phyloP scores from a whole-genome alignment of 1,140 invertebrate species.

The Halesus radiatus region DNA sequence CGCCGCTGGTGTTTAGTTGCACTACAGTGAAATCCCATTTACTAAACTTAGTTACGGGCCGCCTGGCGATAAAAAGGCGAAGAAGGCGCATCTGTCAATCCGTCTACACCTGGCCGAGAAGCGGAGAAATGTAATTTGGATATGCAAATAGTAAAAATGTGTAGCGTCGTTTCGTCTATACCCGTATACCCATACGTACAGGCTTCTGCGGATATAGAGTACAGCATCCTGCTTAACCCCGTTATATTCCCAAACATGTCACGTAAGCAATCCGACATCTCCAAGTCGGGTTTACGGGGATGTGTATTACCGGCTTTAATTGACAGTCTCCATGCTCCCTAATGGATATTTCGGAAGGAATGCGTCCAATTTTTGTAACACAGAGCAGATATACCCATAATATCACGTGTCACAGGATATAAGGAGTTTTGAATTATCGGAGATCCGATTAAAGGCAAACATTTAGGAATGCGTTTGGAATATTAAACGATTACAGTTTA shows the following conservation, averaged over 20 bases:
- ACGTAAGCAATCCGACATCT: constrained; percentile 48
- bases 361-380: background rate
- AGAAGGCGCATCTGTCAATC: constrained; percentile 47
- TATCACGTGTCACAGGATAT: no score
- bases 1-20: background rate
- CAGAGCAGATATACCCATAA: background rate
- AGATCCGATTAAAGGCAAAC: no score
- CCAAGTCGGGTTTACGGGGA: constrained; percentile 1
- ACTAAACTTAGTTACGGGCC: constrained; percentile 18
- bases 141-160: constrained; percentile 51
- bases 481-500: no score
- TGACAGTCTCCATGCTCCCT: constrained; percentile 16
- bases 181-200: background rate
- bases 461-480: no score
- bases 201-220: background rate
- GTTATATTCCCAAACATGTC: constrained; percentile 45
- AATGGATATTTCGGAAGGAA: constrained; percentile 1
- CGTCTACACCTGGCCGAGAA: constrained; percentile 26
- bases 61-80: background rate
- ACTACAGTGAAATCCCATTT: constrained; percentile 34
- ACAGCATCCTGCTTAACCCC: background rate
- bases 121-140: constrained; percentile 45
- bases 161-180: background rate
- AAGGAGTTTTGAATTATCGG: no score
- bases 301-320: constrained; percentile 32